phyloP scores from a whole-genome alignment of 2,888 invertebrate species.

The Trichacis sp. region DNA sequence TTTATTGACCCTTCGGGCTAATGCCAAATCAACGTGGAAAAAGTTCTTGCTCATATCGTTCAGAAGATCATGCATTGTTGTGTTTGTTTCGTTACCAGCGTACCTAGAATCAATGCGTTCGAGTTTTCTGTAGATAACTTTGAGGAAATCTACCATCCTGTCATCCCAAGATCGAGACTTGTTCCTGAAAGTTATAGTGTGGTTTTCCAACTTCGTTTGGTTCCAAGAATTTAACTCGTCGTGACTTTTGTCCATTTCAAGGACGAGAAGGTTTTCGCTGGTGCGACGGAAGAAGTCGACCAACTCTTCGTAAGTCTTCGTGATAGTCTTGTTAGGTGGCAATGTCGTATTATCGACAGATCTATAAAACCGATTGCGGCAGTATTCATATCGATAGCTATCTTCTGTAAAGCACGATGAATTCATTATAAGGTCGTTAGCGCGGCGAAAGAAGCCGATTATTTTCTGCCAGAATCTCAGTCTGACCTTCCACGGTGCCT shows the following conservation, averaged over 20 bases:
- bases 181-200: constrained; percentile 31
- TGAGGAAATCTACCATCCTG: constrained; percentile 65
- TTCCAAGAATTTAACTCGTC: constrained; percentile 39
- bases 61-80: constrained; percentile 65
- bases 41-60: constrained; percentile 66
- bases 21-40: constrained; percentile 63
- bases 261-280: constrained; percentile 60
- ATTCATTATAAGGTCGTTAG: too few relatives aligned
- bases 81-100: constrained; percentile 56
- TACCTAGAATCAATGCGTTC: constrained; percentile 62
- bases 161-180: constrained; percentile 58
- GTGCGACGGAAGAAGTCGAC: constrained; percentile 65
- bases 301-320: constrained; percentile 57
- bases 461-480: too few relatives aligned
- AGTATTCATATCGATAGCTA: too few relatives aligned
- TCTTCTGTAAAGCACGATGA: too few relatives aligned
- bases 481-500: too few relatives aligned
- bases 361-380: too few relatives aligned
- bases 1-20: constrained; percentile 51
- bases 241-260: constrained; percentile 60
- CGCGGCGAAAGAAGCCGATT: too few relatives aligned
- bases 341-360: too few relatives aligned
- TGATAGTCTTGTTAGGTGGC: constrained; percentile 43
- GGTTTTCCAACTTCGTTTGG: constrained; percentile 25
- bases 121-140: constrained; percentile 62